Conservation (phyloP, 2,888 invertebrate genomes). For the Polyploca ridens region DNA sequence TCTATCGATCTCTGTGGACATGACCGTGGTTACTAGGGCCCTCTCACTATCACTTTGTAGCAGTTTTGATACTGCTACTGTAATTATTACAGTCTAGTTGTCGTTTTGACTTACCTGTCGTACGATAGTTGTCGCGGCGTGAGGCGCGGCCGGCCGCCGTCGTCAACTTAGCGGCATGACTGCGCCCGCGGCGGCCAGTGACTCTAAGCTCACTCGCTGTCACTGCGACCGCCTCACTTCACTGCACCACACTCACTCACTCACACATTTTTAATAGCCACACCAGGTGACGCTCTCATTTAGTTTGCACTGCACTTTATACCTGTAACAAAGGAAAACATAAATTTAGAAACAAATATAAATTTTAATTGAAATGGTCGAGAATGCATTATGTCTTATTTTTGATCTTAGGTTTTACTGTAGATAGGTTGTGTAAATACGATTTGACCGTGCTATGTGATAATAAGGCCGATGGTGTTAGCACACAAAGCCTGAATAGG, state of each 20-base stretch:
- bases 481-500: too few relatives aligned
- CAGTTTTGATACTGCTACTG: too few relatives aligned
- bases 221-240: conserved; percentile 37
- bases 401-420: too few relatives aligned
- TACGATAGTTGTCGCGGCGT: conserved; percentile 70
- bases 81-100: too few relatives aligned
- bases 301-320: conserved; percentile 57
- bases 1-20: too few relatives aligned
- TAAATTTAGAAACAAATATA: neutral
- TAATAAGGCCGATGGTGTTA: too few relatives aligned
- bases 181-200: conserved; percentile 47
- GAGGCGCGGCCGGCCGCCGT: conserved; percentile 77
- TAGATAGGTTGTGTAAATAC: too few relatives aligned
- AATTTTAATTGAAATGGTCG: too few relatives aligned
- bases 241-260: conserved; percentile 47
- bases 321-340: conserved; percentile 61
- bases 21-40: conserved; percentile 15
- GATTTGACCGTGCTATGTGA: too few relatives aligned
- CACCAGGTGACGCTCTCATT: conserved; percentile 42
- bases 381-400: too few relatives aligned
- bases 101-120: conserved; percentile 50
- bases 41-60: too few relatives aligned
- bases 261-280: conserved; percentile 44
- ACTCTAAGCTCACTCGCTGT: conserved; percentile 40
- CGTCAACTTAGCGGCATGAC: conserved; percentile 79